Evolutionary conservation across 1,140 invertebrate genomes (phyloP), one percentile per base, ranked within the genome.

Genomic region (Capitella teleta): DNA sequence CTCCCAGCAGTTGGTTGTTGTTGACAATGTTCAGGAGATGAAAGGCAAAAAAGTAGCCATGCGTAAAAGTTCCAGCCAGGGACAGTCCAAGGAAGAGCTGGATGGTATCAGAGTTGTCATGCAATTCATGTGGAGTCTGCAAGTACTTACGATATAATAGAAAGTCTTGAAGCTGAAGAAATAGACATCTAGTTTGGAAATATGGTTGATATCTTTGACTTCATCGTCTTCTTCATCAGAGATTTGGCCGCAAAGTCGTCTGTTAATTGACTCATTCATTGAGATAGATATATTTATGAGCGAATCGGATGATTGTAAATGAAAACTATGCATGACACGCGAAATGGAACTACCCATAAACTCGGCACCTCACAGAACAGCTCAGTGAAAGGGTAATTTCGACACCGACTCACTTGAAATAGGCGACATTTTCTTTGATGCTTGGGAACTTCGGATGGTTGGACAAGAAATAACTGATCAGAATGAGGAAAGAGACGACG

Each of bases 1-100:
- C 65, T 49, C 60, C 57, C 25, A 73, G 54, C 3, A 73, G 57
- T 48, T 70, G 66, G 47, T 73, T 71, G 57, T 69, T 70, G 54
- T 70, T 67, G 51, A 68, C 67, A 28, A 70, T 59, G 49, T 70
- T 59, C 5, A 70, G 54, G 10, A 70, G 56, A 38, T 69, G 67
- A 51, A 69, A 64, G 19, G 65, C 57, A 53, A 70, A 70, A 57
- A 68, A 67, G 44, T 70, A 70, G 0, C 61, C 66, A 50, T 61
- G 52, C 45, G 61, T 63, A 4, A 58, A 46, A 4, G 66, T 65
- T 6, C 67, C 68, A 12, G 59, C 44, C 2, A 62, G 47, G 1
- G 68, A 70, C 28, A 55, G 59, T 0, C 40, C 55, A 6, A 70
- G 48, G 45, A 70, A 64, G 12, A 52, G 5, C 66, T 68, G 54